Conservation (phyloP, 2,888 invertebrate species). For the Spilosoma lubricipeda region DNA sequence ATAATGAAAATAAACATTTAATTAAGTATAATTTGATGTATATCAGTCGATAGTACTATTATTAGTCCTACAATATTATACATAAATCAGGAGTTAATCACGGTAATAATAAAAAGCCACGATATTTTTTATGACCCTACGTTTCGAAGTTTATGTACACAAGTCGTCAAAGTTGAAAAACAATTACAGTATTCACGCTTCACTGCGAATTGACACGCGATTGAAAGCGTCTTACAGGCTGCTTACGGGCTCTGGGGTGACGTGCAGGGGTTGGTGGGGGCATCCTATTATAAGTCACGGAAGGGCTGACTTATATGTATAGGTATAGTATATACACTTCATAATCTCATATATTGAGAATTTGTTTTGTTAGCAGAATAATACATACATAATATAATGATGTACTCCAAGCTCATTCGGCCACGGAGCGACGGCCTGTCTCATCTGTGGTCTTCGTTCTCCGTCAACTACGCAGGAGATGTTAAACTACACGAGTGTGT, state of each 20-base stretch:
- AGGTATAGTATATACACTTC: no score
- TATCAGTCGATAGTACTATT: neutral
- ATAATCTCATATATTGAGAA: neutral
- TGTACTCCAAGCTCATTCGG: no score
- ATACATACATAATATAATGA: neutral
- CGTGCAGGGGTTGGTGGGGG: neutral
- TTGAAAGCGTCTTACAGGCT: conserved; percentile 3
- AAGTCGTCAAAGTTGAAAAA: neutral
- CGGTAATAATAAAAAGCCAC: neutral
- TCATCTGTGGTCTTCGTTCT: no score
- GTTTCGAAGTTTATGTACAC: neutral
- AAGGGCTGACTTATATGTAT: neutral
- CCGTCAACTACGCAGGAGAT: no score
- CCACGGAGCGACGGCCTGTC: no score
- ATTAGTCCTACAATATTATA: neutral
- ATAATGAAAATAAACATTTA: neutral
- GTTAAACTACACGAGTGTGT: no score
- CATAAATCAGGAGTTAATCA: neutral
- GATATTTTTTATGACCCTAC: neutral
- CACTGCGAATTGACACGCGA: conserved; percentile 7
- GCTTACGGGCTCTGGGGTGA: neutral
- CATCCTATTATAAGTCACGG: neutral
- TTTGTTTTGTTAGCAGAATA: neutral
- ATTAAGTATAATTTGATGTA: neutral
- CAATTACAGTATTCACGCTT: conserved; percentile 2